These are phyloP conservation scores for Rhagonycha fulva DNA, from an alignment of 2,888 invertebrate species.

Conservation along the genomic window DNA sequence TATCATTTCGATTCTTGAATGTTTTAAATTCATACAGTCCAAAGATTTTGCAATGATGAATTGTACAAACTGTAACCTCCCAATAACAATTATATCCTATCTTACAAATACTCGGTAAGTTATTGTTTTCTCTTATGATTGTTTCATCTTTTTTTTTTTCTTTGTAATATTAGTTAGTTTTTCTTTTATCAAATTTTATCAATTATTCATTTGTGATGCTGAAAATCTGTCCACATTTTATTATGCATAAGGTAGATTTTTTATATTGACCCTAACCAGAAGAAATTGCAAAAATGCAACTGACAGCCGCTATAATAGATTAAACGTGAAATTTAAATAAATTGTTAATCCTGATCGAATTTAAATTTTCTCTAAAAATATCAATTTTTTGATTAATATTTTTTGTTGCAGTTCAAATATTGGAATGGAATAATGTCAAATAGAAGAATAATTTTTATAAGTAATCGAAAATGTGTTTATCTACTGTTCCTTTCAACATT, in stretches of 20 bases:
- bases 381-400: background rate
- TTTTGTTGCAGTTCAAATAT: background rate
- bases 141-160: background rate
- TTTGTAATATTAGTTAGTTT: too few relatives aligned
- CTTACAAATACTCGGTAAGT: background rate
- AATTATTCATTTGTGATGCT: background rate
- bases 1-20: background rate
- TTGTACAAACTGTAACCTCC: background rate
- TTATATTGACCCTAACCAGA: background rate
- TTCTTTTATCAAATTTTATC: background rate
- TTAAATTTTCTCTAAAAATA: background rate
- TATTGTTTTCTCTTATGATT: background rate
- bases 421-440: background rate
- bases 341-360: background rate
- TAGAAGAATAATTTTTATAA: background rate
- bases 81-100: background rate
- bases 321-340: background rate
- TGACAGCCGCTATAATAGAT: background rate
- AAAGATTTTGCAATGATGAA: background rate
- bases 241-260: background rate
- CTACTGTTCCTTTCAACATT: background rate
- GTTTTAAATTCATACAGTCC: background rate
- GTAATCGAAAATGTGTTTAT: conserved; percentile 1
- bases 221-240: background rate
- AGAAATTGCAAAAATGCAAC: background rate